phyloP scores from a whole-genome alignment of 1,140 invertebrate species.

The Orchestia grillus region DNA sequence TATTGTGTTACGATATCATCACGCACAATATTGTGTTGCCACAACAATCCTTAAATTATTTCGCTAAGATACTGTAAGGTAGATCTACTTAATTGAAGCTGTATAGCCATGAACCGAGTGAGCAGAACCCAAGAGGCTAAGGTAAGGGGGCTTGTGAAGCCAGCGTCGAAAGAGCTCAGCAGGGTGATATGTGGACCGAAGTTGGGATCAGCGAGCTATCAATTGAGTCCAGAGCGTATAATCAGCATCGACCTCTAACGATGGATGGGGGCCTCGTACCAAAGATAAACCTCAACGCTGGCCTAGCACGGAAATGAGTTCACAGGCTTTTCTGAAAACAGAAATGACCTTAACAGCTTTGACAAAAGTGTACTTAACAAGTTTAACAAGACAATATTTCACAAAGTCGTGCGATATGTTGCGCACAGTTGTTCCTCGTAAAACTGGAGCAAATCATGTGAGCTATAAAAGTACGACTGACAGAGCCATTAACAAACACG shows the following conservation, averaged over 20 bases:
- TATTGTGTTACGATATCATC: neutral
- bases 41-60: neutral
- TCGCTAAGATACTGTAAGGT: neutral
- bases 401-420: neutral
- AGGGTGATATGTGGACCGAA: conserved; percentile 3
- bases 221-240: conserved; percentile 34
- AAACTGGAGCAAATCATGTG: neutral
- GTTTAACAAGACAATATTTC: neutral
- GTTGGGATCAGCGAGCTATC: conserved; percentile 20
- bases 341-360: neutral
- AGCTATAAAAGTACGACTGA: neutral
- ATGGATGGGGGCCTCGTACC: neutral
- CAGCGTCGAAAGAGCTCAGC: neutral
- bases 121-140: neutral
- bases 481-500: conserved; percentile 7
- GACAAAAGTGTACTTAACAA: neutral
- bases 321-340: neutral
- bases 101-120: neutral
- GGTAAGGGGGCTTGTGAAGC: neutral
- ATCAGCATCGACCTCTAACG: conserved; percentile 45
- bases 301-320: neutral
- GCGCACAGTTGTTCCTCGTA: neutral
- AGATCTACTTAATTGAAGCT: neutral
- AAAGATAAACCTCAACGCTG: conserved; percentile 12
- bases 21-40: neutral